Evolutionary conservation across 2,113 vertebrate genomes (phyloP).

Genomic region (Eudyptes chrysolophus): DNA sequence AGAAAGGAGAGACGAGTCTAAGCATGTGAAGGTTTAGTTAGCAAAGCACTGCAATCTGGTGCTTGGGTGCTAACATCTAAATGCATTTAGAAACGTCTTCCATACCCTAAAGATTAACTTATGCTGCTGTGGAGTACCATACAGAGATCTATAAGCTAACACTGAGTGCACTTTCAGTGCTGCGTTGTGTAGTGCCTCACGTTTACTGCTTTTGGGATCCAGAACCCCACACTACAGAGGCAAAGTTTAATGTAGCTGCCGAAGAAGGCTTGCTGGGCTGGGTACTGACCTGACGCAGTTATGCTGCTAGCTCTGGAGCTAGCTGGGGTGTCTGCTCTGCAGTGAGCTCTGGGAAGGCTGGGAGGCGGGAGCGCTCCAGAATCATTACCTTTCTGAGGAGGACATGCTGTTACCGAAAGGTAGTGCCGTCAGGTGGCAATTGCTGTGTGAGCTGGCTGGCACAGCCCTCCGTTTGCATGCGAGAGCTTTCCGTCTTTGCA

Average conservation of each 20-base stretch:
- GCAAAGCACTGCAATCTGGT: neutral
- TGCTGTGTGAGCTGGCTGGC: neutral
- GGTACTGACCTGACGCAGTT: neutral
- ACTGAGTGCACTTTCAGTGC: neutral
- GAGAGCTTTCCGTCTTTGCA: neutral
- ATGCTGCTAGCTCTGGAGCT: neutral
- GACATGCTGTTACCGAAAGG: neutral
- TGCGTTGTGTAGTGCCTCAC: neutral
- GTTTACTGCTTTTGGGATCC: neutral
- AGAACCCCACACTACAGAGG: fast-evolving
- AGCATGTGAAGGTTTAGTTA: neutral
- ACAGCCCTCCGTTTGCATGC: fast-evolving
- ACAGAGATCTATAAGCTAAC: neutral
- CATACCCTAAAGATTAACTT: neutral
- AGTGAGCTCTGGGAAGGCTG: neutral
- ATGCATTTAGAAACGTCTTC: neutral
- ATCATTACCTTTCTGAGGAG: neutral
- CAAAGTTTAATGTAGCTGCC: neutral
- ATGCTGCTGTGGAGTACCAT: neutral
- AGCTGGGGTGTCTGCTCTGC: neutral
- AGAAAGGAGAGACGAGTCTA: neutral
- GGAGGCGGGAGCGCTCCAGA: neutral
- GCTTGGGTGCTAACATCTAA: neutral
- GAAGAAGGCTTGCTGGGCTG: neutral
- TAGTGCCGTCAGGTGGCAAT: neutral